Evolutionary conservation across 2,113 vertebrate species (phyloP), one percentile per base, ranked within the genome.

Genomic region (Hemibagrus wyckioides): DNA sequence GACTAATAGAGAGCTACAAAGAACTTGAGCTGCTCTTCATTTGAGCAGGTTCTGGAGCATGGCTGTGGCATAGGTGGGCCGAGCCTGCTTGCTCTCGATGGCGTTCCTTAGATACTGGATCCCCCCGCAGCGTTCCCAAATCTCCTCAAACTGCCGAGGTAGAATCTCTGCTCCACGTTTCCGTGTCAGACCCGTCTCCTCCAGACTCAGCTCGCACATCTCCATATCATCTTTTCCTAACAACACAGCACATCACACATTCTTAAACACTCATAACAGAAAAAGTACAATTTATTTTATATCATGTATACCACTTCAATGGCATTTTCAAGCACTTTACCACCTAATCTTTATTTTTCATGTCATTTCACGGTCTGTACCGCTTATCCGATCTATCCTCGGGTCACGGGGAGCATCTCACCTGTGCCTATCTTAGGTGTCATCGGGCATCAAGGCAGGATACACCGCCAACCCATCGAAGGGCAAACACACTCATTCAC

Each of bases 181-280:
- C 59, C 98, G 94, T 65, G 98, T 99, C 91, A 99, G 95, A 57
- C 98, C 98, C 2, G 98, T 99, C 94, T 99, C 98, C 91, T 99
- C 97, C 50, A 99, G 97, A 87, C 97, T 99, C 87, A 99, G 95
- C 96, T 99, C 98, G 4, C 98, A 99, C 98, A 99, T 99, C 94
- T 99, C 98, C 96, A 99, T 99, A 81, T 99, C 98, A 30, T 99
- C 98, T 92, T 99, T 99, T 7, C 98, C 98, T 99, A 93, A 36
- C 50, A 44, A 80, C n/a, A 63, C 41, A 82, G 33, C 28, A 84
- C 56, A 87, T 15, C 44, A 85, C 63, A 65, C n/a, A 79, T 19
- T 54, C 0, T 84, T 8, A 6, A n/a, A 75, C 1, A 63, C 48
- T 54, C 48, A 82, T 71, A 56, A 15, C 14, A 36, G 4, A 52